A percentile compares a stretch with the other conserved stretches of the same genome.
phyloP scores from a whole-genome alignment of 2,888 invertebrate species.

The Nematopogon swammerdamellus region DNA sequence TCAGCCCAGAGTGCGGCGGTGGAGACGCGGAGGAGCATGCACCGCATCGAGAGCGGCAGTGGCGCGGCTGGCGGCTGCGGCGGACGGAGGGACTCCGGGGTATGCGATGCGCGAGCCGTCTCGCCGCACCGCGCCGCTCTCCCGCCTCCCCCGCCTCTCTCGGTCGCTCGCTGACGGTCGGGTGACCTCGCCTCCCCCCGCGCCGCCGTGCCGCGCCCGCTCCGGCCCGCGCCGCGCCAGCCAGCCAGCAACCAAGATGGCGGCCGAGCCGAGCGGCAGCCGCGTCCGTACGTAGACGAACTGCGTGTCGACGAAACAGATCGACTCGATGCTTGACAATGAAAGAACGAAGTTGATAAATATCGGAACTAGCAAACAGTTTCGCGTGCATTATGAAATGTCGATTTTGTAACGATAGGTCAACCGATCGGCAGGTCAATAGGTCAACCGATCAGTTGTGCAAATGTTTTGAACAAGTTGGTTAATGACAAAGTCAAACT shows the following conservation, averaged over 20 bases:
- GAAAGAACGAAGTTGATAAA: no score
- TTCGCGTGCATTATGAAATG: no score
- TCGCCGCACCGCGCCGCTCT: no score
- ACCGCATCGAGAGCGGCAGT: not conserved
- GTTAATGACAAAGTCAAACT: no score
- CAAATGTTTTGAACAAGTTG: no score
- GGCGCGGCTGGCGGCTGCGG: not conserved
- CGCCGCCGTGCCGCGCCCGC: constrained; percentile 54
- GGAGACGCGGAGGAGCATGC: no score
- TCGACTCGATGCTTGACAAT: not conserved
- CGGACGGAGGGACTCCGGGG: not conserved
- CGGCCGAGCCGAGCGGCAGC: constrained; percentile 55
- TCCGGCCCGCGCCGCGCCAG: constrained; percentile 49
- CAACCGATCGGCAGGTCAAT: no score
- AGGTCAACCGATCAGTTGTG: no score
- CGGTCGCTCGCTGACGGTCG: not conserved
- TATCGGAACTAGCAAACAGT: no score
- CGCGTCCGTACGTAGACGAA: constrained; percentile 23
- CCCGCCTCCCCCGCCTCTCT: not conserved
- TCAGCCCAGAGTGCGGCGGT: no score
- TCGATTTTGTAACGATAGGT: no score
- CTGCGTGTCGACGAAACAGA: not conserved
- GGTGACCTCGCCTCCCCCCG: constrained; percentile 1
- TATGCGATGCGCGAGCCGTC: not conserved
- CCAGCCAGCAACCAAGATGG: not conserved